Conservation (phyloP, 1,140 invertebrate species). For the Bombus consobrinus region DNA sequence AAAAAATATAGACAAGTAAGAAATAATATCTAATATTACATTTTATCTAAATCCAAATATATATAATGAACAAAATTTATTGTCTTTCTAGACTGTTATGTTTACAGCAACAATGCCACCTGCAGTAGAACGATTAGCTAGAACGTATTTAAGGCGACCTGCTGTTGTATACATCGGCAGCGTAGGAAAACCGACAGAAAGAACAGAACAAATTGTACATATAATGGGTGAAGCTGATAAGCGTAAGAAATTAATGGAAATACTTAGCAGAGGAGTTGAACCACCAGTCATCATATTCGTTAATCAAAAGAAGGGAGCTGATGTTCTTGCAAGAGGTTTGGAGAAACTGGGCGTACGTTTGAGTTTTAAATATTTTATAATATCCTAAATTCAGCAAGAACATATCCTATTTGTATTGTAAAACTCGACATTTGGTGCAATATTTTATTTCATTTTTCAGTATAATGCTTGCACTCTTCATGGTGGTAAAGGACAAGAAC, state of each 20-base stretch:
- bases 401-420: background rate
- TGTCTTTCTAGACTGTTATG: slow-evolving; percentile 95
- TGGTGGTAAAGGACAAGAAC: slow-evolving; percentile 99
- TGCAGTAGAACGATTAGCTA: slow-evolving; percentile 97
- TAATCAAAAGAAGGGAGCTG: slow-evolving; percentile 99
- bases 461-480: slow-evolving; percentile 98
- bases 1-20: slow-evolving; percentile 96
- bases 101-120: slow-evolving; percentile 99
- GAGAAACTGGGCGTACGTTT: slow-evolving; percentile 95
- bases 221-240: slow-evolving; percentile 98
- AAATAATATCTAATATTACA: slow-evolving; percentile 24
- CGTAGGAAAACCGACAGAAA: slow-evolving; percentile 98
- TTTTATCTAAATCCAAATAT: slow-evolving; percentile 16
- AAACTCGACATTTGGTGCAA: background rate
- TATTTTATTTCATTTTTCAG: slow-evolving; percentile 73
- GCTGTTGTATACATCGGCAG: slow-evolving; percentile 99
- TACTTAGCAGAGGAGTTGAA: slow-evolving; percentile 93
- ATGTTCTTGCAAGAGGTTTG: slow-evolving; percentile 97
- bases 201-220: slow-evolving; percentile 98
- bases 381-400: background rate
- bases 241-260: slow-evolving; percentile 93
- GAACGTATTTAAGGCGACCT: slow-evolving; percentile 96
- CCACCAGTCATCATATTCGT: slow-evolving; percentile 99
- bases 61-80: slow-evolving; percentile 32
- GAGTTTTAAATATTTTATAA: background rate